Evolutionary conservation across 2,113 vertebrate species (phyloP), one percentile per base, ranked within the genome.

Genomic region (Ptilonorhynchus violaceus): DNA sequence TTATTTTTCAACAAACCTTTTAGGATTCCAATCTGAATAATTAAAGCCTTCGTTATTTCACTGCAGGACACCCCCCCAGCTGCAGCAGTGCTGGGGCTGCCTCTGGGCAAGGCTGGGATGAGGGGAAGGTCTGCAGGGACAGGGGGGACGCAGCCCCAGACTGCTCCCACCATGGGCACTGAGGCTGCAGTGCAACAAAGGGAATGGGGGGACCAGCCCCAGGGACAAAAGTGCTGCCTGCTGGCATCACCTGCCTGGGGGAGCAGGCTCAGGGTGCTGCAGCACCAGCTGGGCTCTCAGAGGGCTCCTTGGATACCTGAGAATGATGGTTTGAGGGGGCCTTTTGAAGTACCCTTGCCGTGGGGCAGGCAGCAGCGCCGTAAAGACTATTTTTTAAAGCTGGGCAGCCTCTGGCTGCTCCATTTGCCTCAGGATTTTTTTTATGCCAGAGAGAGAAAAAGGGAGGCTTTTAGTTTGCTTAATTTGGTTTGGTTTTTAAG

Each of bases 251-350:
- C 56, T 22, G 56, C 46, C 63, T 14, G 31, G 1, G 11, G 70
- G 41, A 82, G 39, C 19, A 10, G 0, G 0, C n/a, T n/a, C 23
- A 6, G 23, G 11, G 27, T 6, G 30, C 12, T 31, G 5, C 52
- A 46, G 30, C 55, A 63, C 15, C 47, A 50, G 42, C 4, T 62
- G 73, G 22, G 22, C 39, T 31, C 74, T 63, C 55, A 9, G 17
- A 56, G 24, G 42, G 18, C 33, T 22, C 2, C 2, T 3, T 6
- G 3, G 8, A 8, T 55, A 22, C 11, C 31, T 2, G 0, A 68
- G 23, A 3, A 4, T 23, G 19, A 12, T 22, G 14, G 10, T 39
- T 62, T 5, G 30, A 9, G 15, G 35, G 42, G 37, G 33, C 25
- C 9, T 63, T 46, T 15, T 35, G 49, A 52, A 74, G 74, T 5